A percentile compares a stretch with the other conserved stretches of the same genome.
Conservation (phyloP, 1,140 invertebrate genomes). For the Pachyrhynchus sulphureomaculatus region DNA sequence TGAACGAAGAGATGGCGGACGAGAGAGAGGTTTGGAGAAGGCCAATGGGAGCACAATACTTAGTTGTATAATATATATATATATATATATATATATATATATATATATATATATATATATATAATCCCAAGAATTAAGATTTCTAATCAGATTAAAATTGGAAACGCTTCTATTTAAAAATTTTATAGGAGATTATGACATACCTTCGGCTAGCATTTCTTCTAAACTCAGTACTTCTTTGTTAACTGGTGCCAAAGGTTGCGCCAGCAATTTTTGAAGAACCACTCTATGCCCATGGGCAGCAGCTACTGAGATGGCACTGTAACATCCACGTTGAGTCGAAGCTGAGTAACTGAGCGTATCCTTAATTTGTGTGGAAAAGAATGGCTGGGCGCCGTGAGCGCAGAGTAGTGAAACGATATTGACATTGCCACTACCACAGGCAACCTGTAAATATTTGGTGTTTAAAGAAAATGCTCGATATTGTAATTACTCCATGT, state of each 20-base stretch:
- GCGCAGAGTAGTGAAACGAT: constrained; percentile 76
- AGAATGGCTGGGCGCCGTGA: constrained; percentile 83
- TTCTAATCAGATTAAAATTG: too few species aligned
- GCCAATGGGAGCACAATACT: too few species aligned
- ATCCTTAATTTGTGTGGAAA: constrained; percentile 80
- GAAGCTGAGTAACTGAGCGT: constrained; percentile 81
- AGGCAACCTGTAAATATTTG: constrained; percentile 64
- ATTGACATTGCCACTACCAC: constrained; percentile 77
- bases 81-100: too few species aligned
- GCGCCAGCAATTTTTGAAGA: constrained; percentile 75
- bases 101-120: too few species aligned
- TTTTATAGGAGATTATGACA: too few species aligned
- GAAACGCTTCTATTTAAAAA: too few species aligned
- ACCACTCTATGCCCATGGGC: constrained; percentile 78
- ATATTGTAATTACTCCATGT: too few species aligned
- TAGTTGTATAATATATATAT: too few species aligned
- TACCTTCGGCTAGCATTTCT: constrained; percentile 86
- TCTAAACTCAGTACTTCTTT: constrained; percentile 82
- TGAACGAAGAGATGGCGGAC: too few species aligned
- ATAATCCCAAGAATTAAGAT: too few species aligned
- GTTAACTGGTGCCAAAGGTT: constrained; percentile 66
- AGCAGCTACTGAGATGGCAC: constrained; percentile 83
- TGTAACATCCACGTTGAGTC: constrained; percentile 79
- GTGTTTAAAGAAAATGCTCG: too few species aligned
- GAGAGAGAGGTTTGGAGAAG: too few species aligned